These are phyloP conservation scores for Archilochus colubris DNA, from an alignment of 2,113 vertebrate genomes.

Conservation along the genomic window DNA sequence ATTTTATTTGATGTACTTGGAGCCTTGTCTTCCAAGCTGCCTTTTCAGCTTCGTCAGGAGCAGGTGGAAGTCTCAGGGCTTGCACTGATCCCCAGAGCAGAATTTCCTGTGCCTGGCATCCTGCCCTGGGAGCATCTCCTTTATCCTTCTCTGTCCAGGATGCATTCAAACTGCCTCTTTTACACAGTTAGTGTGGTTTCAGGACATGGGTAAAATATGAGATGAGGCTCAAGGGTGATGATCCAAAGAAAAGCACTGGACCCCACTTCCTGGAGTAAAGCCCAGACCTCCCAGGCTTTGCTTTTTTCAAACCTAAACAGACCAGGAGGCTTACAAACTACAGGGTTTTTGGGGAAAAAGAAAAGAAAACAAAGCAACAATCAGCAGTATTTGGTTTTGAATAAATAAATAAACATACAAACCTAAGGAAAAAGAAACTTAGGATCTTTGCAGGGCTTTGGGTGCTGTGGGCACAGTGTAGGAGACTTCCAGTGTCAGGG, in stretches of 20 bases:
- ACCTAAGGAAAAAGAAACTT: neutral
- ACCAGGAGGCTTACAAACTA: neutral
- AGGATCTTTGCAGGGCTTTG: neutral
- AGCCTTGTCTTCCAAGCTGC: neutral
- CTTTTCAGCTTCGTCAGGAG: neutral
- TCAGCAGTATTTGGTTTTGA: neutral
- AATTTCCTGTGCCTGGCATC: neutral
- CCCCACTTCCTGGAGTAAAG: neutral
- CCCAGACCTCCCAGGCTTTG: neutral
- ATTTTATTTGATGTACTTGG: neutral
- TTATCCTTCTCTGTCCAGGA: neutral
- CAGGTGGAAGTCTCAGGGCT: neutral
- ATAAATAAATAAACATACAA: neutral
- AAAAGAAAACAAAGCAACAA: neutral
- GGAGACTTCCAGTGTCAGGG: neutral
- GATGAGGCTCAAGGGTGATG: neutral
- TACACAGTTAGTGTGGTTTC: neutral
- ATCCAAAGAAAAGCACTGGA: neutral
- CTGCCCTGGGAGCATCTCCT: neutral
- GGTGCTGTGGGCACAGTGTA: neutral
- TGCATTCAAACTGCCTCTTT: conserved; percentile 28
- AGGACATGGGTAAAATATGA: neutral
- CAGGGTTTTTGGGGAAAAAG: accelerated
- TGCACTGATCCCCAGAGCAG: neutral
- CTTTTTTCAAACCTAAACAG: neutral